Evolutionary conservation across 64 coral and sea anemone species (phyloP), one percentile per base, ranked within the genome.

Genomic region (Acropora tenuis): DNA sequence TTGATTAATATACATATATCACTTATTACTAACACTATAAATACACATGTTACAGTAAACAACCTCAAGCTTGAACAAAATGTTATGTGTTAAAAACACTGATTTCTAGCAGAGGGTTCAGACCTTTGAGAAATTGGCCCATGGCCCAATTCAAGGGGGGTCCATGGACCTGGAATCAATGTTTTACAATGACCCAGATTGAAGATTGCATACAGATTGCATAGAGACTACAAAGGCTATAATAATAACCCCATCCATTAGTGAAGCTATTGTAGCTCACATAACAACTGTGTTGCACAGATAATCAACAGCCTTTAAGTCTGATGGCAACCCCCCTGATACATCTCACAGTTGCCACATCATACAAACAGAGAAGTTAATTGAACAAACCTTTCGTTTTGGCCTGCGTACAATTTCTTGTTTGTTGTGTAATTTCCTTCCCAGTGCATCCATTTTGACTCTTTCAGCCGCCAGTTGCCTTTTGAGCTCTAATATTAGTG

Each of bases 361-460:
- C 68, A 79, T 50, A 30, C 30, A 80, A 3, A 80, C 0, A 80
- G 30, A 30, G 30, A 47, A 80, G 48, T 50, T 18, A 80, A 80
- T 48, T 80, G 49, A 80, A 80, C 78, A 59, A 80, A 80, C 50
- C 78, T 59, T 80, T 80, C 78, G 17, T 80, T 80, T 80, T 80
- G 18, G 78, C 50, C 78, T 80, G 16, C 49, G 78, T 80, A 80
- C 78, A 80, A 80, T 80, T 80, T 80, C 78, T 80, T 80, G 2
- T 77, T 1, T 48, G 48, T 55, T 80, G 48, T 80, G 78, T 80
- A 58, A 57, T 80, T 80, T 80, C 17, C 1, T 57, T 4, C 78
- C 49, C 48, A 80, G 57, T 80, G 47, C 49, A 3, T 80, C 78
- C 19, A 80, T 80, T 57, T 80, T 42, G n/a, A 41, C 52, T 82